A percentile compares a stretch with the other conserved stretches of the same genome.
These are phyloP conservation scores for Akabosia matsudoensis DNA, from an alignment of 1,140 invertebrate genomes.

Conservation along the genomic window DNA sequence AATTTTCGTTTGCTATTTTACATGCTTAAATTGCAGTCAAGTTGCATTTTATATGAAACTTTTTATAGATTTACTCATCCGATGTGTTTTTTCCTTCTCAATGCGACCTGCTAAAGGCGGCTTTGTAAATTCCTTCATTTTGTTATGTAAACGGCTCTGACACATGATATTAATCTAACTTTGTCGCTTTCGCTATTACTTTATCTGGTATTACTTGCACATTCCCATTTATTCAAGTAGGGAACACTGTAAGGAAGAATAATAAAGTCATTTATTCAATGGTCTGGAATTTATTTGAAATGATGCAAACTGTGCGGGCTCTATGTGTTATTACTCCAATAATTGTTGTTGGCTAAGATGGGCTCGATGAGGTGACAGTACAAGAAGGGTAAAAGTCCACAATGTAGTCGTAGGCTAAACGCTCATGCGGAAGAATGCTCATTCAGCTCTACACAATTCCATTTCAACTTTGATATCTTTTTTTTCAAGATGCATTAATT, in stretches of 20 bases:
- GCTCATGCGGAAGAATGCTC: too few species aligned
- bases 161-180: too few species aligned
- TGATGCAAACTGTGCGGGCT: not conserved
- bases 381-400: not conserved
- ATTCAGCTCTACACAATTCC: too few species aligned
- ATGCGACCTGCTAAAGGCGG: not conserved
- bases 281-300: conserved; percentile 15
- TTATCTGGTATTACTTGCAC: not conserved
- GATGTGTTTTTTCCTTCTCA: not conserved
- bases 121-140: too few species aligned
- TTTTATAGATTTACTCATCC: not conserved
- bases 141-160: too few species aligned
- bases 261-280: conserved; percentile 25
- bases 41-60: not conserved
- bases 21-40: not conserved
- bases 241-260: conserved; percentile 1
- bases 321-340: conserved; percentile 11
- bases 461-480: too few species aligned
- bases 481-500: too few species aligned
- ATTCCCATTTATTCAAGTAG: not conserved
- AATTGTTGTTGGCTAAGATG: conserved; percentile 17
- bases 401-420: too few species aligned
- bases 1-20: not conserved
- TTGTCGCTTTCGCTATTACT: too few species aligned
- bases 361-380: not conserved